Percentiles rank a stretch among this genome's conserved stretches.
Conservation (phyloP, 2,888 invertebrate genomes). For the Julus scanicus region DNA sequence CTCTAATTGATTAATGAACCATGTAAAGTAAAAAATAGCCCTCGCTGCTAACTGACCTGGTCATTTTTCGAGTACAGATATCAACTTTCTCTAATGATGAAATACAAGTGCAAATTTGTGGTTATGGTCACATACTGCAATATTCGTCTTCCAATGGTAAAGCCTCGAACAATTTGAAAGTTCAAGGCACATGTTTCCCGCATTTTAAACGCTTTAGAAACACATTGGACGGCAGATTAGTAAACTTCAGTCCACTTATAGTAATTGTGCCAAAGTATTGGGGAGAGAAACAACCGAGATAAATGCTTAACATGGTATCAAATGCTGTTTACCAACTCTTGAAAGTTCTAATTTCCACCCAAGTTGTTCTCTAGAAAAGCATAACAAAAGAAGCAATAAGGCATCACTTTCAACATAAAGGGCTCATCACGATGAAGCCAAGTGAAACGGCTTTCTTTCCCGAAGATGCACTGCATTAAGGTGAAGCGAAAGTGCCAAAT, state of each 20-base stretch:
- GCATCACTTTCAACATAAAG: slow-evolving; percentile 1
- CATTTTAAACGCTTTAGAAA: too few species aligned
- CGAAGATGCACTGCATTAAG: not conserved
- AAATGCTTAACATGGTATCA: not conserved
- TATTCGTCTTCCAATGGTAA: too few species aligned
- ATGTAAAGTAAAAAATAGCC: not conserved
- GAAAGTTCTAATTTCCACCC: slow-evolving; percentile 1
- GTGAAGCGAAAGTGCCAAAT: slow-evolving; percentile 9
- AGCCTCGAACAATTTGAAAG: too few species aligned
- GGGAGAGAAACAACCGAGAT: not conserved
- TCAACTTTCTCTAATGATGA: not conserved
- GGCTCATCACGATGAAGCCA: slow-evolving; percentile 29
- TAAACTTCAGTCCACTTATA: not conserved
- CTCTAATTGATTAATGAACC: slow-evolving; percentile 36
- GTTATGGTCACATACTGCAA: not conserved
- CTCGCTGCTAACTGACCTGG: not conserved
- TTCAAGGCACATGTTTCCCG: too few species aligned
- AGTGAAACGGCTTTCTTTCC: not conserved
- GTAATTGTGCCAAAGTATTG: not conserved
- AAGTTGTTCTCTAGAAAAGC: slow-evolving; percentile 5
- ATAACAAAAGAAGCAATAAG: slow-evolving; percentile 31
- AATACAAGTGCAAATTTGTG: not conserved
- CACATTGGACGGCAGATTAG: not conserved
- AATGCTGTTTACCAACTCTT: not conserved
- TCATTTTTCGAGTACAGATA: not conserved